phyloP scores from a whole-genome alignment of 2,888 invertebrate genomes.

The Ischnus inquisitorius region DNA sequence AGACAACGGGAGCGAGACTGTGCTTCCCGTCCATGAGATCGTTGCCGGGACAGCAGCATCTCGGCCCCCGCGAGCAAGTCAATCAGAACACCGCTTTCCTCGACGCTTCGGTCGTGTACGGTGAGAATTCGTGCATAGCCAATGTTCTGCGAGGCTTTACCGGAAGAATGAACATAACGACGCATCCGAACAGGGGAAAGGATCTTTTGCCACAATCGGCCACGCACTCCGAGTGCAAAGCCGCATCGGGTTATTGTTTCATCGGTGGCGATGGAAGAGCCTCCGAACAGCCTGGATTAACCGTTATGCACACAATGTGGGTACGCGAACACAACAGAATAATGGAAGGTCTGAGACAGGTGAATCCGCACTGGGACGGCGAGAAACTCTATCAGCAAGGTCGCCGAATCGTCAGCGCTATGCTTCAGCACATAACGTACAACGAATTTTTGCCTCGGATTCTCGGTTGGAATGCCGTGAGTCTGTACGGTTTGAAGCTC shows the following conservation, averaged over 20 bases:
- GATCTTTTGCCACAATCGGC: conserved; percentile 93
- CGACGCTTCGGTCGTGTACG: conserved; percentile 95
- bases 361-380: conserved; percentile 96
- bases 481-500: conserved; percentile 94
- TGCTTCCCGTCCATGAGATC: conserved; percentile 98
- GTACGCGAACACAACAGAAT: conserved; percentile 96
- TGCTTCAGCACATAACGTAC: conserved; percentile 93
- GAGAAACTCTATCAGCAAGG: conserved; percentile 94
- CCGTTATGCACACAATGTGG: conserved; percentile 95
- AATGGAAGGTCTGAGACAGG: conserved; percentile 91
- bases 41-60: conserved; percentile 94
- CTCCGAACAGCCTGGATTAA: conserved; percentile 96
- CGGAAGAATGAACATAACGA: conserved; percentile 93
- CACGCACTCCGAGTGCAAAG: conserved; percentile 94
- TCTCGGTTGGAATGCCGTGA: conserved; percentile 95
- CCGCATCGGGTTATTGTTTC: conserved; percentile 94
- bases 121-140: conserved; percentile 94
- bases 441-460: conserved; percentile 96
- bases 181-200: conserved; percentile 91
- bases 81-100: conserved; percentile 97
- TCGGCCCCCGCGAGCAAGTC: conserved; percentile 96
- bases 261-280: conserved; percentile 96
- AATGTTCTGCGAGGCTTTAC: conserved; percentile 92
- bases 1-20: conserved; percentile 92
- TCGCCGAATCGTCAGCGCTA: conserved; percentile 92